A percentile compares a stretch with the other conserved stretches of the same genome.
Evolutionary conservation across 2,888 invertebrate genomes (phyloP).

Genomic region (Rhaphigaster nebulosa): DNA sequence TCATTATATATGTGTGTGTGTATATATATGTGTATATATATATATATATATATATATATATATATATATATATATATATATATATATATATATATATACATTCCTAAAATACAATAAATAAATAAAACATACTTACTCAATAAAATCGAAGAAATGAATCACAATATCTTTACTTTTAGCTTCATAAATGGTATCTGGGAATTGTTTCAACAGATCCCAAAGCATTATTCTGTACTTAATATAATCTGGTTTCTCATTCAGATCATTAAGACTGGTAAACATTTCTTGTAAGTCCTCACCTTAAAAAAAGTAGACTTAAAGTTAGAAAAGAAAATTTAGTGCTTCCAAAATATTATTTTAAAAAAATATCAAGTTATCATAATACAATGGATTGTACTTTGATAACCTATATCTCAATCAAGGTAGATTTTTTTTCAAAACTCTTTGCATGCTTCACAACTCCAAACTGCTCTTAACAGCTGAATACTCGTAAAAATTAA

Average conservation of each 20-base stretch:
- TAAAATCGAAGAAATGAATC: constrained; percentile 84
- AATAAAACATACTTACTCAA: constrained; percentile 74
- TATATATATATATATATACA: constrained; percentile 65
- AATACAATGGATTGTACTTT: not conserved
- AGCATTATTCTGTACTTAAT: constrained; percentile 83
- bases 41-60: too few species aligned
- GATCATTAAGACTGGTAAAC: constrained; percentile 67
- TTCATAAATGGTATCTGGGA: constrained; percentile 82
- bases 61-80: too few species aligned
- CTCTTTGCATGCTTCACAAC: not conserved
- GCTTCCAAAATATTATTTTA: not conserved
- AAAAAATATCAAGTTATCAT: too few species aligned
- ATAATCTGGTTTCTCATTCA: constrained; percentile 77
- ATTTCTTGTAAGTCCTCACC: constrained; percentile 67
- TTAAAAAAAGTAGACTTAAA: constrained; percentile 59
- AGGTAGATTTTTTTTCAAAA: not conserved
- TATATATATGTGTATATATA: too few species aligned
- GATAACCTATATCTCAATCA: not conserved
- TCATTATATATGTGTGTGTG: too few species aligned
- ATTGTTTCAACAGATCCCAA: constrained; percentile 83
- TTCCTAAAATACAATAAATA: not conserved
- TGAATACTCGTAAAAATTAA: too few species aligned
- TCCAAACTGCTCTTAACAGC: too few species aligned
- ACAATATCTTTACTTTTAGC: constrained; percentile 85
- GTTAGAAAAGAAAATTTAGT: not conserved